phyloP scores from a whole-genome alignment of 2,113 vertebrate genomes.

The Microtus montanus region DNA sequence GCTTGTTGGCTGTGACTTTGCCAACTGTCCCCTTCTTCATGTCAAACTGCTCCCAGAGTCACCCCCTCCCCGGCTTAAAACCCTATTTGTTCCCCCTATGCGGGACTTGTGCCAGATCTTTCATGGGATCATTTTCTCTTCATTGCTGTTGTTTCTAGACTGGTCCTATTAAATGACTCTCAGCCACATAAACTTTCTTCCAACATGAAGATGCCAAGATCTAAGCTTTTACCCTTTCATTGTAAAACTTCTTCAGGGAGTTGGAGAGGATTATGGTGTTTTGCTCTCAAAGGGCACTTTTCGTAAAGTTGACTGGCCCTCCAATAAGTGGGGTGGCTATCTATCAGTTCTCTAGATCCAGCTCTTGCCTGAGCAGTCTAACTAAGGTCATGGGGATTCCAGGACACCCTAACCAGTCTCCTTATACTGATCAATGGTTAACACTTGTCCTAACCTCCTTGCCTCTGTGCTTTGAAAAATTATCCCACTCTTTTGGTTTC shows the following conservation, averaged over 20 bases:
- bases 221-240: not conserved
- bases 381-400: not conserved
- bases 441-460: not conserved
- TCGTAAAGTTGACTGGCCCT: not conserved
- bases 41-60: not conserved
- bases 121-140: not conserved
- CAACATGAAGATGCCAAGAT: not conserved
- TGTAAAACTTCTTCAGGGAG: not conserved
- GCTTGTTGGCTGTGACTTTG: not conserved
- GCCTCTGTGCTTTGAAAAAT: not conserved
- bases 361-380: not conserved
- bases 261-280: not conserved
- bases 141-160: not conserved
- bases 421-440: not conserved
- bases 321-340: not conserved
- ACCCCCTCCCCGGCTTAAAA: not conserved
- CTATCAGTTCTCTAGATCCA: not conserved
- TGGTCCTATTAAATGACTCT: not conserved
- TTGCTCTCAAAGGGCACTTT: not conserved
- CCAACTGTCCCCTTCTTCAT: not conserved
- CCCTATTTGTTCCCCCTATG: not conserved
- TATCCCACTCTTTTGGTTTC: not conserved
- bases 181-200: not conserved
- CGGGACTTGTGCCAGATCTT: not conserved
- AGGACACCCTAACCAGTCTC: not conserved